Evolutionary conservation across 2,113 vertebrate genomes (phyloP).

Genomic region (Colinus virginianus): DNA sequence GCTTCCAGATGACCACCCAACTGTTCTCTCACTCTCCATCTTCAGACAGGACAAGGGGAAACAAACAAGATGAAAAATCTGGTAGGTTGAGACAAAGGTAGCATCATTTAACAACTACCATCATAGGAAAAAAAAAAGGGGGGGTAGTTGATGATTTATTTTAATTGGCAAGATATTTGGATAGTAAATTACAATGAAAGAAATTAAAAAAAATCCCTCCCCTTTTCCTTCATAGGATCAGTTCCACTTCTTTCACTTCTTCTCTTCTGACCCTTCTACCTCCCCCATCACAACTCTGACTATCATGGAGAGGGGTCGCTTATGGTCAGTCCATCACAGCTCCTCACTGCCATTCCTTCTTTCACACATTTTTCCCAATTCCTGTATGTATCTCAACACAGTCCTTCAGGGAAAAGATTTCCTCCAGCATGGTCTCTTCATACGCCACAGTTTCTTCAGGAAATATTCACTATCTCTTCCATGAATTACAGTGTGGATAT

Average conservation of each 20-base stretch:
- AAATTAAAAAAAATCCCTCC: neutral
- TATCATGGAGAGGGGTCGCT: neutral
- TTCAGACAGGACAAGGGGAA: neutral
- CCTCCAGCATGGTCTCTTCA: neutral
- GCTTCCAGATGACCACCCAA: neutral
- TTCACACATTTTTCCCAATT: neutral
- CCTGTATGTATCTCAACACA: neutral
- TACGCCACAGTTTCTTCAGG: neutral
- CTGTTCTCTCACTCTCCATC: neutral
- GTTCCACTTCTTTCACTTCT: neutral
- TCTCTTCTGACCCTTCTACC: neutral
- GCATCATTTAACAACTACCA: neutral
- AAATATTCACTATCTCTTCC: neutral
- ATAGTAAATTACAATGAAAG: neutral
- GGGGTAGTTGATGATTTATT: neutral
- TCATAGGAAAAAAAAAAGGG: neutral
- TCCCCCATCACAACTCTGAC: neutral
- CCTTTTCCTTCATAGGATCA: neutral
- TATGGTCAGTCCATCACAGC: neutral
- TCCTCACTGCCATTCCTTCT: neutral
- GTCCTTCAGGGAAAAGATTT: neutral
- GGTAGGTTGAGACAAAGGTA: neutral
- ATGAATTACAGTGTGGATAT: neutral
- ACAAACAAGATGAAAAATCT: neutral
- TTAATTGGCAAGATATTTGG: neutral